A percentile compares a stretch with the other conserved stretches of the same genome.
phyloP scores from a whole-genome alignment of 2,888 invertebrate species.

The Drosophila cognata region DNA sequence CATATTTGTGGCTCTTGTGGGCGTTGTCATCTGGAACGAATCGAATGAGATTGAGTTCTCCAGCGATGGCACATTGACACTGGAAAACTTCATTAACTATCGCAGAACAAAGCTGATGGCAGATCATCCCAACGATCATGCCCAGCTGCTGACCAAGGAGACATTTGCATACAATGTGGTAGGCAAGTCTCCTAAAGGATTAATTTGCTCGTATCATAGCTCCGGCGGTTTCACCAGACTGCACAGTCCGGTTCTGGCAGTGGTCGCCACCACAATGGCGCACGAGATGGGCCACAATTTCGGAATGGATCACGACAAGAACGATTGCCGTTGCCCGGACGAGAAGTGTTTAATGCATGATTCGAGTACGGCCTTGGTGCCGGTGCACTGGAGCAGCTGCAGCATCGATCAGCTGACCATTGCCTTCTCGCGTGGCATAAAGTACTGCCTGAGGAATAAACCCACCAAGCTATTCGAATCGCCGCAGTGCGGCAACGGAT shows the following conservation, averaged over 20 bases:
- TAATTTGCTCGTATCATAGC: constrained; percentile 98
- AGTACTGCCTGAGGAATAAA: constrained; percentile 96
- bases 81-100: constrained; percentile 96
- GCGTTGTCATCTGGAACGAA: constrained; percentile 98
- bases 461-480: constrained; percentile 92
- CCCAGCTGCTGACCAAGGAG: constrained; percentile 93
- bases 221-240: constrained; percentile 98
- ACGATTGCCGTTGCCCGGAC: constrained; percentile 93
- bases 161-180: constrained; percentile 97
- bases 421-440: constrained; percentile 98
- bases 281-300: constrained; percentile 99
- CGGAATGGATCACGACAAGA: constrained; percentile 98
- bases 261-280: constrained; percentile 98
- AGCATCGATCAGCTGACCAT: constrained; percentile 95
- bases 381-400: constrained; percentile 97
- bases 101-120: constrained; percentile 91
- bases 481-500: constrained; percentile 97
- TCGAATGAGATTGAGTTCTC: constrained; percentile 93
- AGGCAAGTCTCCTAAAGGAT: constrained; percentile 98
- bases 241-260: constrained; percentile 93
- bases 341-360: constrained; percentile 98
- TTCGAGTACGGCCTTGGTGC: constrained; percentile 93
- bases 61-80: constrained; percentile 93
- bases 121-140: constrained; percentile 97
- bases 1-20: constrained; percentile 98